phyloP scores from a whole-genome alignment of 2,797 vertebrate genomes.

The Leptodactylus fallax region DNA sequence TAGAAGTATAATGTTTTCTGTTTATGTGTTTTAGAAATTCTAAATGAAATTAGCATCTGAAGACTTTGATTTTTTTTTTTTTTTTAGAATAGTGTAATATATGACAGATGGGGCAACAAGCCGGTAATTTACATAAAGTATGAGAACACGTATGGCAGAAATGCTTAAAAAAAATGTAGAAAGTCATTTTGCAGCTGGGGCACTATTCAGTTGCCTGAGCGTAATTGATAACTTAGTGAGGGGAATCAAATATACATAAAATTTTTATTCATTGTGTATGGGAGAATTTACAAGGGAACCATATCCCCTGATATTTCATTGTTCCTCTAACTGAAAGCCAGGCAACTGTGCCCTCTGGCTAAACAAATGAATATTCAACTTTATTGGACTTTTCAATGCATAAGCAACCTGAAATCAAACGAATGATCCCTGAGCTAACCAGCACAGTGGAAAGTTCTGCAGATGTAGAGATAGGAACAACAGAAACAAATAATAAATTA shows the following conservation, averaged over 20 bases:
- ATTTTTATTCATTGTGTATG: background rate
- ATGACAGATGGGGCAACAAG: background rate
- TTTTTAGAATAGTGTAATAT: background rate
- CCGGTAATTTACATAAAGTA: background rate
- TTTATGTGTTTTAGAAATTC: background rate
- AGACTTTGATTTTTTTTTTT: too few species aligned
- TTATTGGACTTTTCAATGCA: constrained; percentile 14
- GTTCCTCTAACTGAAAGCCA: background rate
- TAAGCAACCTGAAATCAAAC: background rate
- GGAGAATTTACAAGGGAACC: background rate
- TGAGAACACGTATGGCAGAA: background rate
- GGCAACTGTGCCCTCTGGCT: background rate
- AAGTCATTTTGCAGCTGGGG: background rate
- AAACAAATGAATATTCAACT: constrained; percentile 19
- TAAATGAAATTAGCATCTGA: background rate
- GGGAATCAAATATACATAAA: background rate
- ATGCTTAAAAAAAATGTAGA: background rate
- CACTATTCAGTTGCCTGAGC: background rate
- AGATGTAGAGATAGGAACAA: background rate
- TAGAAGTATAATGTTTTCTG: background rate
- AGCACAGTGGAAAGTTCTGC: background rate
- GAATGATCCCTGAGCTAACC: background rate
- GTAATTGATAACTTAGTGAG: background rate
- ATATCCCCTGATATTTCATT: background rate
- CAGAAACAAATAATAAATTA: background rate